Base-by-base conservation (phyloP, 37 sponge, comb jelly and placozoan genomes). In the Halichondria panicea region DNA sequence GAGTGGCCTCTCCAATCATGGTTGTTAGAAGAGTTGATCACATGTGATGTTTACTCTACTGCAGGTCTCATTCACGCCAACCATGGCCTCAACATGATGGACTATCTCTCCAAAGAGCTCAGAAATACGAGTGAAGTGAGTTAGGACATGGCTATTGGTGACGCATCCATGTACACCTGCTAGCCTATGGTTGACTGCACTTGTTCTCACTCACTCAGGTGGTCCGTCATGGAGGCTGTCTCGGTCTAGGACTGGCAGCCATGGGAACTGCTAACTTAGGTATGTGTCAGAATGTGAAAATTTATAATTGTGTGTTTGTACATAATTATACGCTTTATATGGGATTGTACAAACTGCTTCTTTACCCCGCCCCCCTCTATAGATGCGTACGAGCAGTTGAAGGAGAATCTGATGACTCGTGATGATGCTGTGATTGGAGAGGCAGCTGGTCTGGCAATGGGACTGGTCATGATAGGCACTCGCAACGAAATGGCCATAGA, bases 351-450 rank as follows among this genome's bases (percentile, higher is more conserved):
- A n/a, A n/a, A n/a, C n/a, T n/a, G n/a, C n/a, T n/a, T n/a, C n/a
- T n/a, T n/a, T n/a, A n/a, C n/a, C n/a, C n/a, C n/a, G n/a, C 40
- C 8, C 71, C 8, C 48, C 55, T 18, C 43, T 68, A 53, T 75
- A 80, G 99, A 90, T 24, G 74, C 82, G 0, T 98, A 95, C 76
- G 86, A 95, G 22, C 84, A 89, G 56, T 68, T 98, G 70, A 90
- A 90, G 64, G 86, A 93, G 71, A 87, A 90, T 66, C 70, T 98
- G 79, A 79, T 71, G 65, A 83, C 81, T 46, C 88, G 88, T 37
- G 96, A 95, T 82, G 99, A 98, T 77, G 99, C 99, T 50, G 95
- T 98, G 38, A 83, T 91, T 57, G 97, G 97, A 30, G 99, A 98
- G 76, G 99, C 99, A 5, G 93, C 96, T 46, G 93, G 96, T 30